A percentile compares a stretch with the other conserved stretches of the same genome.
Conservation (phyloP, 37 sponge, comb jelly and placozoan genomes). For the Chondrosia reniformis region DNA sequence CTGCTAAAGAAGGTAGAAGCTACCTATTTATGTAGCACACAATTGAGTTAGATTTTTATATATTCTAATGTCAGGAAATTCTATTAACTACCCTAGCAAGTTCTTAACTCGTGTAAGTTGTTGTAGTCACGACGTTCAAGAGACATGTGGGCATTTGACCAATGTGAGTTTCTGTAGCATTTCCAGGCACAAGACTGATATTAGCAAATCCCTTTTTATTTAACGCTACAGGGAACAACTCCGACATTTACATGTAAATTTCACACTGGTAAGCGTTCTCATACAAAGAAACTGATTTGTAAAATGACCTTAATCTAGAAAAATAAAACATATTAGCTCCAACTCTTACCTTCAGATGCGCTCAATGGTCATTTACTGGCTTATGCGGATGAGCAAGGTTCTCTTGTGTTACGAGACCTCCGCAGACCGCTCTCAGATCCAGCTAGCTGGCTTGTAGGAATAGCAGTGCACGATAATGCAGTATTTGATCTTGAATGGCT, state of each 20-base stretch:
- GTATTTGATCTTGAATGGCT: conserved; percentile 68
- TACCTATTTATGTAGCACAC: too few species aligned
- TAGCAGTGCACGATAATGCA: conserved; percentile 54
- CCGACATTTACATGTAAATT: conserved; percentile 67
- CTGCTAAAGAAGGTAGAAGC: too few species aligned
- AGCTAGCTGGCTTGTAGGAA: conserved; percentile 18
- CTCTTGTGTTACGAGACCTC: conserved; percentile 42
- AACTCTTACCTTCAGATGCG: conserved; percentile 18
- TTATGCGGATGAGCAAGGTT: conserved; percentile 68
- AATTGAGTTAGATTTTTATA: too few species aligned
- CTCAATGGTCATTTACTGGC: conserved; percentile 60
- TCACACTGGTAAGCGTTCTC: conserved; percentile 20
- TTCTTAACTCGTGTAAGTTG: conserved; percentile 3
- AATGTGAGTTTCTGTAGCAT: background rate
- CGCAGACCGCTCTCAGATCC: background rate
- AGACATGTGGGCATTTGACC: conserved; percentile 9
- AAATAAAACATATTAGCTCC: too few species aligned
- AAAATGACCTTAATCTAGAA: too few species aligned
- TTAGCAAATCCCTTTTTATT: background rate
- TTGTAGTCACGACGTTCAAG: background rate
- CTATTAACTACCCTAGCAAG: too few species aligned
- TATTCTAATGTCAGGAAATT: too few species aligned
- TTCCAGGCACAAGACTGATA: background rate
- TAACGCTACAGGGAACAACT: conserved; percentile 13
- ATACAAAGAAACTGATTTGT: background rate